These are phyloP conservation scores for Dryococelus australis DNA, from an alignment of 2,888 invertebrate genomes.

Conservation along the genomic window DNA sequence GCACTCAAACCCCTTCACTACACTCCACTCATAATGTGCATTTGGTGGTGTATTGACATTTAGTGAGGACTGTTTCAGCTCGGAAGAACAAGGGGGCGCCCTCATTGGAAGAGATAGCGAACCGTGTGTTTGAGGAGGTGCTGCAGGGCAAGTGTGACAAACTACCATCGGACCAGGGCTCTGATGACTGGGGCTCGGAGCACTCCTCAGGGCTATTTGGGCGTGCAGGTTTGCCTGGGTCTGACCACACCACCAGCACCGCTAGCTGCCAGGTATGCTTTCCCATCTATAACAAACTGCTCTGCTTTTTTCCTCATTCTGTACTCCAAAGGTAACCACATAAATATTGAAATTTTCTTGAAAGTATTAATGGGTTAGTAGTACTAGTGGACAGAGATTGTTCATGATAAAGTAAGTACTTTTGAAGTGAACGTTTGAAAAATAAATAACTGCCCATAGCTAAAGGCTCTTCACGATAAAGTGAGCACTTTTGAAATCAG, in stretches of 20 bases:
- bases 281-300: neutral
- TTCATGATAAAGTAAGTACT: too few species aligned
- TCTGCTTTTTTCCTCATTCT: neutral
- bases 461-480: too few species aligned
- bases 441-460: too few species aligned
- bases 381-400: too few species aligned
- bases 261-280: constrained; percentile 5
- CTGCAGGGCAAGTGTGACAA: constrained; percentile 68
- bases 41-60: too few species aligned
- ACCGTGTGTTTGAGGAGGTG: constrained; percentile 77
- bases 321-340: neutral
- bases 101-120: constrained; percentile 76
- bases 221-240: constrained; percentile 53
- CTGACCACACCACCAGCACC: neutral
- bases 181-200: constrained; percentile 77
- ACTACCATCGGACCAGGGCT: constrained; percentile 62
- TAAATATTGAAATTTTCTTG: too few species aligned
- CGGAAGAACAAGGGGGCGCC: constrained; percentile 52
- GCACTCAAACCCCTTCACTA: too few species aligned
- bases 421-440: too few species aligned
- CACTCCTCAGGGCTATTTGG: constrained; percentile 73
- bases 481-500: too few species aligned
- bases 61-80: neutral
- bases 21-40: too few species aligned
- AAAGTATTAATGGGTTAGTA: too few species aligned